Conservation (phyloP, 2,113 vertebrate species). For the Pelobates fuscus region DNA sequence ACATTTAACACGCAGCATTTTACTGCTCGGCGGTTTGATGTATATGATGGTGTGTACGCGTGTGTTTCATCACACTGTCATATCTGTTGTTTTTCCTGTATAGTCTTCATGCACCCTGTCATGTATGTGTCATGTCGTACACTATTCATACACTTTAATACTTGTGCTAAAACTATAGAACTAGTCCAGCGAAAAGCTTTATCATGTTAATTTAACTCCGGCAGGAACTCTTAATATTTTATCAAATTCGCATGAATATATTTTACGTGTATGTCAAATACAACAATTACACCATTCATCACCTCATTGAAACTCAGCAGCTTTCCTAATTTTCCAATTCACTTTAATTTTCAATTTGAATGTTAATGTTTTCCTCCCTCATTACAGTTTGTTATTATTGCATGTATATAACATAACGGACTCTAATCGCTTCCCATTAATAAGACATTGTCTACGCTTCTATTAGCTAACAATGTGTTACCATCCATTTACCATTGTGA, state of each 20-base stretch:
- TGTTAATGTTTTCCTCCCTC: conserved; percentile 22
- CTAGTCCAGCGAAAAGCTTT: conserved; percentile 1
- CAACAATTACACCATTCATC: conserved; percentile 44
- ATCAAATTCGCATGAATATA: conserved; percentile 20
- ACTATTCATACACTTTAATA: background rate
- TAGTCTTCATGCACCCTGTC: background rate
- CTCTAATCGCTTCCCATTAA: conserved; percentile 16
- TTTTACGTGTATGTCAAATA: conserved; percentile 22
- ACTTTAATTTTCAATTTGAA: conserved; percentile 38
- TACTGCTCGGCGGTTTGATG: too few relatives aligned
- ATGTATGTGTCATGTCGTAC: background rate
- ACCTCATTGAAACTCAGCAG: conserved; percentile 21
- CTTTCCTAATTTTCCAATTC: conserved; percentile 18
- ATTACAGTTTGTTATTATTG: conserved; percentile 23
- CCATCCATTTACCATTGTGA: background rate
- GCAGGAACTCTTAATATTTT: conserved; percentile 10
- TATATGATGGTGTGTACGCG: too few relatives aligned
- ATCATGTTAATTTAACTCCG: conserved; percentile 15
- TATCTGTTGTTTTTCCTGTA: too few relatives aligned
- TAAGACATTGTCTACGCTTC: background rate
- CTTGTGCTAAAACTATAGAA: background rate
- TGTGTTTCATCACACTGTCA: too few relatives aligned
- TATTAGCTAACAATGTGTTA: background rate
- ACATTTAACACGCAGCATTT: too few relatives aligned
- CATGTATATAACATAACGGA: conserved; percentile 26